A percentile compares a stretch with the other conserved stretches of the same genome.
phyloP scores from a whole-genome alignment of 1,140 invertebrate species.

The Drosophila arawakana region DNA sequence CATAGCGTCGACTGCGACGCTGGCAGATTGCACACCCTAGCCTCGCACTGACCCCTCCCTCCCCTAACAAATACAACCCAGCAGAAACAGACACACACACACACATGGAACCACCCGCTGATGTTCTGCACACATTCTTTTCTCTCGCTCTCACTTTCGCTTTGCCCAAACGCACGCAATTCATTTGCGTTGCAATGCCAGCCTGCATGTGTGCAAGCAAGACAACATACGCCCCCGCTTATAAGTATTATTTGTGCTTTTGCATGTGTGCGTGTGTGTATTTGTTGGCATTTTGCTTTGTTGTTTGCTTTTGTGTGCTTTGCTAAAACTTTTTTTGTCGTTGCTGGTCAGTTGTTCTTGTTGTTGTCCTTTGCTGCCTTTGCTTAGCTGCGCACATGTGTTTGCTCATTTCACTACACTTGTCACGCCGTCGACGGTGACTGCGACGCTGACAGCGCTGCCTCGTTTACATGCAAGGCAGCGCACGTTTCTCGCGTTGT shows the following conservation, averaged over 20 bases:
- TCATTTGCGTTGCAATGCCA: constrained; percentile 42
- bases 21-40: constrained; percentile 40
- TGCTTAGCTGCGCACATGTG: constrained; percentile 15
- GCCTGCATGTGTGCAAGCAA: constrained; percentile 23
- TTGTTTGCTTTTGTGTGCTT: constrained; percentile 58
- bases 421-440: constrained; percentile 59
- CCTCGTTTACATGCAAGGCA: constrained; percentile 55
- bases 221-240: constrained; percentile 69
- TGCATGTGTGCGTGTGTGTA: constrained; percentile 30
- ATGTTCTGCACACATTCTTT: constrained; percentile 41
- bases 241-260: constrained; percentile 26
- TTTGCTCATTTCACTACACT: constrained; percentile 70
- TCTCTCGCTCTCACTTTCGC: constrained; percentile 23
- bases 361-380: constrained; percentile 13
- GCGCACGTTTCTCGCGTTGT: constrained; percentile 11
- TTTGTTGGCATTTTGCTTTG: constrained; percentile 63
- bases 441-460: constrained; percentile 18
- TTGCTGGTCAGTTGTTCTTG: constrained; percentile 60
- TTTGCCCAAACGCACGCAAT: constrained; percentile 23
- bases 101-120: constrained; percentile 8
- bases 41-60: constrained; percentile 32
- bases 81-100: not conserved
- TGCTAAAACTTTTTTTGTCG: constrained; percentile 48
- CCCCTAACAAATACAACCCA: not conserved
- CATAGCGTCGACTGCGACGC: constrained; percentile 7